Evolutionary conservation across 2,888 invertebrate genomes (phyloP), one percentile per base, ranked within the genome.

Genomic region (Liodrosophila aerea): DNA sequence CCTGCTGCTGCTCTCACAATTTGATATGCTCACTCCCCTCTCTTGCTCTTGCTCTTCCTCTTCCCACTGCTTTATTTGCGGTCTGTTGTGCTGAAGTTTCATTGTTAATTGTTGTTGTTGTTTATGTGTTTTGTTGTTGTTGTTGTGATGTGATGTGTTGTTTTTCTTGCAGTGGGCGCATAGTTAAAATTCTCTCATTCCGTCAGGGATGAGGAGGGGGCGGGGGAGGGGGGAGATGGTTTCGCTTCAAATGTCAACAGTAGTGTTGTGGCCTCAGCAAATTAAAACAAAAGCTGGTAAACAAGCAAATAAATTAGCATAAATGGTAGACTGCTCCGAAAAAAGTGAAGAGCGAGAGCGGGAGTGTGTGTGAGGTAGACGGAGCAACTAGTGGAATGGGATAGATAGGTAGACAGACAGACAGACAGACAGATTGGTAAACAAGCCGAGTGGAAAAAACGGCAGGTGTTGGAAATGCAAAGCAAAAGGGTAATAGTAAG

Each of bases 301-400:
- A 83, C 76, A 77, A 81, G 84, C 84, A 80, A 80, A 77, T 77
- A 77, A 77, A 77, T 77, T 83, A 84, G 73, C 80, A 83, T 80
- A 84, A 84, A 80, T 83, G 81, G 61, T 72, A 83, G 62, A 80
- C 68, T 45, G 61, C 68, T 45, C 41, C 40, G 44, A 59, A 33
- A 51, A 49, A 56, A 31, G 49, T 52, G 46, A 68, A 39, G 51
- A 13, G 41, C n/a, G 18, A 39, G 22, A 37, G 53, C 33, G 15
- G 33, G 45, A 33, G 43, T 30, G 1, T 2, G 27, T 12, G 11
- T 2, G 40, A 12, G 40, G 11, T 4, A 16, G 46, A 22, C 30
- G 34, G 31, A 11, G 8, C 1, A 4, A 9, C 29, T 4, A 5
- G 27, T 5, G 7, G 9, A 12, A 30, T 29, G 11, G 27, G 4